Evolutionary conservation across 2,888 invertebrate species (phyloP).

Genomic region (Campopleginae sp.): DNA sequence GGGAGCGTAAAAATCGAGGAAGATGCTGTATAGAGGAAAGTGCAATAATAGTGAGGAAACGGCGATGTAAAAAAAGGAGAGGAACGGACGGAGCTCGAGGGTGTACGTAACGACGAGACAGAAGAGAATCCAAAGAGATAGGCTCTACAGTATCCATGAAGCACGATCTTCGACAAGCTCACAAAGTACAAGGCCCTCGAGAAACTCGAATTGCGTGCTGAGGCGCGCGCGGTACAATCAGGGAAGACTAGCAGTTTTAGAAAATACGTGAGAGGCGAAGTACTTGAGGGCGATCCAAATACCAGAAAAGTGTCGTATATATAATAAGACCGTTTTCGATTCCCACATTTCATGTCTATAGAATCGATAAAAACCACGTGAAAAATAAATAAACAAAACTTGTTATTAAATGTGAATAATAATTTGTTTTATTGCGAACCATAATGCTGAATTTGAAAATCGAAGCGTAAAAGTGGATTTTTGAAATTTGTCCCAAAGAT

Average conservation of each 20-base stretch:
- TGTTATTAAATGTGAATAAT: not conserved
- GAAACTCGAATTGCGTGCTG: conserved; percentile 56
- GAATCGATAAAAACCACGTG: not conserved
- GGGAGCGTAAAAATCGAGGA: conserved; percentile 2
- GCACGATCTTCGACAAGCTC: conserved; percentile 27
- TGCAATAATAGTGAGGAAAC: conserved; percentile 6
- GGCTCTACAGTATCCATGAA: conserved; percentile 7
- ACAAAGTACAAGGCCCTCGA: conserved; percentile 45
- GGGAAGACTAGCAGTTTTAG: conserved; percentile 42
- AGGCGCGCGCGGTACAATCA: conserved; percentile 49
- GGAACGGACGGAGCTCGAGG: not conserved
- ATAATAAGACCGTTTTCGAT: not conserved
- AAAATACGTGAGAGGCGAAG: conserved; percentile 16
- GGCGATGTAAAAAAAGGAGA: not conserved
- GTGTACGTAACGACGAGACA: conserved; percentile 49
- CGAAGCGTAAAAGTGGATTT: too few relatives aligned
- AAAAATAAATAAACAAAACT: not conserved
- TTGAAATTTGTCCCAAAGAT: not conserved
- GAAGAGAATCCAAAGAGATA: conserved; percentile 39
- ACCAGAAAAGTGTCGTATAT: not conserved
- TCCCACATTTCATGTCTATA: not conserved
- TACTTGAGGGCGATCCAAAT: not conserved
- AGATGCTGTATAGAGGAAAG: not conserved
- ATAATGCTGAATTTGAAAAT: not conserved
- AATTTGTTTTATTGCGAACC: not conserved